Evolutionary conservation across 2,888 invertebrate genomes (phyloP).

Genomic region (Cantharis nigra): DNA sequence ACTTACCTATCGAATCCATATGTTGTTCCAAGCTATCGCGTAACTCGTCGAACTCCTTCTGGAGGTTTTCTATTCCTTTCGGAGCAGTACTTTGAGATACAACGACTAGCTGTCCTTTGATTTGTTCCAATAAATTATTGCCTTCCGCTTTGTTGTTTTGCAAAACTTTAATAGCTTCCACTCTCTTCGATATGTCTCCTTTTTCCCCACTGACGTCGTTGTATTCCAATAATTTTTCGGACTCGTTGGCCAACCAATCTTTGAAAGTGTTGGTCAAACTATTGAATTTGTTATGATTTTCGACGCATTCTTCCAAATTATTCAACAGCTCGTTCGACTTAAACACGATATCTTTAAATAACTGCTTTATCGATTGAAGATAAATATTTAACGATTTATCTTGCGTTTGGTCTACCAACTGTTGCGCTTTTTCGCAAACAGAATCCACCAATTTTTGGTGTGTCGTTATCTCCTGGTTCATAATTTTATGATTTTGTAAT

Average conservation of each 20-base stretch:
- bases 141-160: slow-evolving; percentile 71
- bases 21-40: slow-evolving; percentile 70
- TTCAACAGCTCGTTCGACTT: slow-evolving; percentile 86
- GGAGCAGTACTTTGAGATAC: slow-evolving; percentile 81
- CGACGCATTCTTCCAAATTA: slow-evolving; percentile 84
- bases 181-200: slow-evolving; percentile 74
- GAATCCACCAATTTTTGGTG: slow-evolving; percentile 88
- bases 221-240: slow-evolving; percentile 78
- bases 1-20: slow-evolving; percentile 64
- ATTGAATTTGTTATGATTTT: slow-evolving; percentile 82
- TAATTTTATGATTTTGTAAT: slow-evolving; percentile 89
- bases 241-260: slow-evolving; percentile 81
- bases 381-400: slow-evolving; percentile 86
- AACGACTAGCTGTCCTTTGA: slow-evolving; percentile 67
- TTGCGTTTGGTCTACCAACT: slow-evolving; percentile 87
- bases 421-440: slow-evolving; percentile 91
- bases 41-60: slow-evolving; percentile 73
- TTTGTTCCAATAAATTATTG: slow-evolving; percentile 66
- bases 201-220: slow-evolving; percentile 86
- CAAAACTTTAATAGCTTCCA: slow-evolving; percentile 67
- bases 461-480: slow-evolving; percentile 92
- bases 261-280: slow-evolving; percentile 75
- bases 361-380: slow-evolving; percentile 83
- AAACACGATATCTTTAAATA: slow-evolving; percentile 84
- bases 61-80: slow-evolving; percentile 74